Evolutionary conservation across 64 coral and sea anemone species (phyloP).

Genomic region (Hydrozoanthus tunicans): DNA sequence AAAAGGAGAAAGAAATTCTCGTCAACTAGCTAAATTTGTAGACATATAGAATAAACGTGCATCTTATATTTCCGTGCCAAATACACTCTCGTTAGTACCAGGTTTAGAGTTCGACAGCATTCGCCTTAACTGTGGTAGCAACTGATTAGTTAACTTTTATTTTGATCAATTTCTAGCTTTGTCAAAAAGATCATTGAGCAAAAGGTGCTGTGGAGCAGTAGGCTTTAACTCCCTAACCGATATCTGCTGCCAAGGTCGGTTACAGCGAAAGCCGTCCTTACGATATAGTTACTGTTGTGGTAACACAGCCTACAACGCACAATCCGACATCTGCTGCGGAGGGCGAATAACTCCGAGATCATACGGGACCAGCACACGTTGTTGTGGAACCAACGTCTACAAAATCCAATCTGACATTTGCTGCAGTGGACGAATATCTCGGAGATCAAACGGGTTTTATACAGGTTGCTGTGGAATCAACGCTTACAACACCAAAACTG

Average conservation of each 20-base stretch:
- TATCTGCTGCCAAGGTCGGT: neutral
- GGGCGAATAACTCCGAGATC: neutral
- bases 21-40: too few species aligned
- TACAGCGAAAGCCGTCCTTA: neutral
- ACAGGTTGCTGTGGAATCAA: neutral
- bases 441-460: neutral
- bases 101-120: too few species aligned
- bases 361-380: neutral
- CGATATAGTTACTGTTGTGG: neutral
- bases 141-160: neutral
- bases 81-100: too few species aligned
- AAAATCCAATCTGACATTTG: neutral
- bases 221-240: neutral
- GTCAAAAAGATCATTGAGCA: neutral
- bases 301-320: neutral
- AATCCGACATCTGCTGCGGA: neutral
- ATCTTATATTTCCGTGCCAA: too few species aligned
- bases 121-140: too few species aligned
- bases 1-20: too few species aligned
- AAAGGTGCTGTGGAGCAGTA: neutral
- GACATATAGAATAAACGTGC: too few species aligned
- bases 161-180: neutral
- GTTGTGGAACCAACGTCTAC: neutral
- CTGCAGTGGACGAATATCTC: neutral
- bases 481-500: neutral